Conservation (phyloP, 2,113 vertebrate species). For the Pteruthius melanotis region DNA sequence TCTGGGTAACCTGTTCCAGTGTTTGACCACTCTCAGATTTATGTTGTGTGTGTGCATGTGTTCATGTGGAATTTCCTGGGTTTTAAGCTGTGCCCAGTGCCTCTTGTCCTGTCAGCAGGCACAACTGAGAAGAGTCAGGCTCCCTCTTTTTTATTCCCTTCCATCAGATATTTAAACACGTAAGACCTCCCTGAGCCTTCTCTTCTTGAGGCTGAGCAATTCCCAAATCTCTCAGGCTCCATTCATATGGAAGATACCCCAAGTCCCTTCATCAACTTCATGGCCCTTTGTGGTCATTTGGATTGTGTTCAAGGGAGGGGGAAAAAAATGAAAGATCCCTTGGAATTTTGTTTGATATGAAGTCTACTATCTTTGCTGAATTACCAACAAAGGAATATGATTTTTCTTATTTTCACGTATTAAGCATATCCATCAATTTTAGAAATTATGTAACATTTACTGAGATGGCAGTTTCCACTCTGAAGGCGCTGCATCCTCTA, state of each 20-base stretch:
- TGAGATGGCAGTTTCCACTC: not conserved
- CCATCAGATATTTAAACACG: not conserved
- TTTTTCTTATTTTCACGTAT: not conserved
- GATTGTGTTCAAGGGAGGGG: not conserved
- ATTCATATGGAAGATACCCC: not conserved
- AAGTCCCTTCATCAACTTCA: not conserved
- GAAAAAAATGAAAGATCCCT: not conserved
- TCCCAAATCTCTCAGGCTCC: not conserved
- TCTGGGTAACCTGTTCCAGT: not conserved
- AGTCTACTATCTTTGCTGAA: not conserved
- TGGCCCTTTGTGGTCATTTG: not conserved
- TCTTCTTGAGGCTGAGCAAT: not conserved
- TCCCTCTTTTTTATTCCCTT: not conserved
- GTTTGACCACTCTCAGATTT: not conserved
- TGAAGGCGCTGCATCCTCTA: not conserved
- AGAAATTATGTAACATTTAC: not conserved
- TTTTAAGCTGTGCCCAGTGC: not conserved
- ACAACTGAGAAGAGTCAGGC: not conserved
- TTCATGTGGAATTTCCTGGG: not conserved
- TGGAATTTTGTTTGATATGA: not conserved
- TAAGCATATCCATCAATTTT: not conserved
- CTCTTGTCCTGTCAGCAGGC: not conserved
- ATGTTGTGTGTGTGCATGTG: too few relatives aligned
- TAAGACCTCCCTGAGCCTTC: not conserved
- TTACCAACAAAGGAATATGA: not conserved